A percentile compares a stretch with the other conserved stretches of the same genome.
Evolutionary conservation across 2,888 invertebrate species (phyloP).

Genomic region (Seira ritae): DNA sequence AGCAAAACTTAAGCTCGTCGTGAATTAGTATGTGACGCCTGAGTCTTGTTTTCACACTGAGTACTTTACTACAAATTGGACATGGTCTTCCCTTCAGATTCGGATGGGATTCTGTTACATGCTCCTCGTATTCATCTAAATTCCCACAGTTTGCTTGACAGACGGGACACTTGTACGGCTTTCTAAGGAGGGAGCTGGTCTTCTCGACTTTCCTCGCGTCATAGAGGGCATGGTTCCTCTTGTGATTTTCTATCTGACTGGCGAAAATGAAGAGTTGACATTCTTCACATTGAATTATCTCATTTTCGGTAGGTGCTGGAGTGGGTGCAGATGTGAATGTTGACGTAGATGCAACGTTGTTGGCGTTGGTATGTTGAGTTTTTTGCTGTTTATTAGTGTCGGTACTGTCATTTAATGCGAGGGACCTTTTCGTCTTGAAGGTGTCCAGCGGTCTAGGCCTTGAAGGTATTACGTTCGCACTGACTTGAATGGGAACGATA

Average conservation of each 20-base stretch:
- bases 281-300: constrained; percentile 34
- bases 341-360: no score
- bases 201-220: background rate
- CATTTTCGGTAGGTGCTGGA: no score
- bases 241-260: constrained; percentile 8
- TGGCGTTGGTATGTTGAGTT: no score
- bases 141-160: constrained; percentile 11
- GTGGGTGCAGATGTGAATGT: no score
- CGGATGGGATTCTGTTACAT: constrained; percentile 1
- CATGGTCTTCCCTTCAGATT: constrained; percentile 10
- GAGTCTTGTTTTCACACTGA: constrained; percentile 14
- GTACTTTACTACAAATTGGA: constrained; percentile 24
- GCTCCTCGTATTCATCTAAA: constrained; percentile 17
- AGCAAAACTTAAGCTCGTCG: constrained; percentile 5
- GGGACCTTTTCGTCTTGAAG: no score
- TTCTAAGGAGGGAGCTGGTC: background rate
- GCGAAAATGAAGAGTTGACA: constrained; percentile 33
- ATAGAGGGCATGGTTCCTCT: constrained; percentile 21
- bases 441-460: no score
- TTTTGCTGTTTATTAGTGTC: no score
- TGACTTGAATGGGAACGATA: no score
- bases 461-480: no score
- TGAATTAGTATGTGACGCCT: constrained; percentile 33
- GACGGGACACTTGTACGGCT: constrained; percentile 26
- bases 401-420: no score